These are phyloP conservation scores for Pelodiscus sinensis DNA, from an alignment of 2,113 vertebrate species.

Conservation along the genomic window DNA sequence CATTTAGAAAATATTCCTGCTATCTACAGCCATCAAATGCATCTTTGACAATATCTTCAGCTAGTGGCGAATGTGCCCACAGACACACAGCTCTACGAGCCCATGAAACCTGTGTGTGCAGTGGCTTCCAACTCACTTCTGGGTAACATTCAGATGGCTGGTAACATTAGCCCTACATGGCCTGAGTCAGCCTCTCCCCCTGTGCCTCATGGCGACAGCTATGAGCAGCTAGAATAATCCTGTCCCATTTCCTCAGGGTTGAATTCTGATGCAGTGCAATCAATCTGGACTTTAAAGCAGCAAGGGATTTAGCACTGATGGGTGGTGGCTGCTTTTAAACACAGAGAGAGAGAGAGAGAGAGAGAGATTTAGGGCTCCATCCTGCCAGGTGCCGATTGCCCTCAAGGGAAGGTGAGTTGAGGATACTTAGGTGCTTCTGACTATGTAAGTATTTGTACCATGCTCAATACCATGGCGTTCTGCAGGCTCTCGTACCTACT, in stretches of 20 bases:
- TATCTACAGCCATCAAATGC: neutral
- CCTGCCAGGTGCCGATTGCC: neutral
- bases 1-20: neutral
- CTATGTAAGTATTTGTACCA: neutral
- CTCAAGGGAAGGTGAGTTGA: neutral
- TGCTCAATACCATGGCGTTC: neutral
- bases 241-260: neutral
- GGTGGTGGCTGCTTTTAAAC: neutral
- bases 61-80: neutral
- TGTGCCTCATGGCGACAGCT: neutral
- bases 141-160: neutral
- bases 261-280: neutral
- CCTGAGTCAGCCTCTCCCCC: neutral
- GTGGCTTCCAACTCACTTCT: neutral
- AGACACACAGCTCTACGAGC: neutral
- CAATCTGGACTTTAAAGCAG: neutral
- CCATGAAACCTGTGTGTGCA: neutral
- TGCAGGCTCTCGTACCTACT: neutral
- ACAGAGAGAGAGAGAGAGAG: neutral
- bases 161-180: neutral
- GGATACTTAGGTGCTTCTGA: neutral
- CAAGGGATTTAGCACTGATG: neutral
- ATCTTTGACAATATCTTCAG: neutral
- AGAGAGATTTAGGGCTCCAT: neutral
- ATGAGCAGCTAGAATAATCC: neutral